phyloP scores from a whole-genome alignment of 2,113 vertebrate species.

The Zosterops hypoxanthus region DNA sequence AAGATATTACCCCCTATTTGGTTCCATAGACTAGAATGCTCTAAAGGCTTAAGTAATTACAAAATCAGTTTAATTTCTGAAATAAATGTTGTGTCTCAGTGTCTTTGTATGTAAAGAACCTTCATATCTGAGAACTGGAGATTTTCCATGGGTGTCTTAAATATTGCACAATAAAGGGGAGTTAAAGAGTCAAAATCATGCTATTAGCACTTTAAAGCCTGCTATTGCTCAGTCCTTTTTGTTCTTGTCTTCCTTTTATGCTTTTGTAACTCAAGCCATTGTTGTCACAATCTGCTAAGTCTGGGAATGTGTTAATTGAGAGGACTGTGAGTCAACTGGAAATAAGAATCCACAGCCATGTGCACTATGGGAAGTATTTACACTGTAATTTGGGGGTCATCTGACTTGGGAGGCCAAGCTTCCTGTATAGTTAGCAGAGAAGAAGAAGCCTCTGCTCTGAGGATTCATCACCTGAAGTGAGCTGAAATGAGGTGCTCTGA shows the following conservation, averaged over 20 bases:
- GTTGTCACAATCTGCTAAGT: background rate
- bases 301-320: conserved; percentile 4
- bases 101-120: background rate
- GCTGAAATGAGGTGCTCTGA: background rate
- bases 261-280: background rate
- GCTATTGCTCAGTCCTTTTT: background rate
- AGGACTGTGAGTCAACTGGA: background rate
- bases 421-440: background rate
- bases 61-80: background rate
- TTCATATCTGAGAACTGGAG: background rate
- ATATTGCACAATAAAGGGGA: background rate
- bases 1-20: background rate
- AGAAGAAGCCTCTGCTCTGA: background rate
- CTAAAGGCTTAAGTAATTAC: background rate
- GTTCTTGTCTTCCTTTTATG: background rate
- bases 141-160: background rate
- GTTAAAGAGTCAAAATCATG: background rate
- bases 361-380: background rate
- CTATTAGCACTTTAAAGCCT: background rate
- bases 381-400: background rate
- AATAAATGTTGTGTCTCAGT: background rate
- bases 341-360: background rate
- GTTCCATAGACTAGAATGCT: background rate
- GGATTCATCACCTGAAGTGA: background rate
- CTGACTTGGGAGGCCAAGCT: background rate